Evolutionary conservation across 1,140 invertebrate genomes (phyloP), one percentile per base, ranked within the genome.

Genomic region (Anoplophora glabripennis): DNA sequence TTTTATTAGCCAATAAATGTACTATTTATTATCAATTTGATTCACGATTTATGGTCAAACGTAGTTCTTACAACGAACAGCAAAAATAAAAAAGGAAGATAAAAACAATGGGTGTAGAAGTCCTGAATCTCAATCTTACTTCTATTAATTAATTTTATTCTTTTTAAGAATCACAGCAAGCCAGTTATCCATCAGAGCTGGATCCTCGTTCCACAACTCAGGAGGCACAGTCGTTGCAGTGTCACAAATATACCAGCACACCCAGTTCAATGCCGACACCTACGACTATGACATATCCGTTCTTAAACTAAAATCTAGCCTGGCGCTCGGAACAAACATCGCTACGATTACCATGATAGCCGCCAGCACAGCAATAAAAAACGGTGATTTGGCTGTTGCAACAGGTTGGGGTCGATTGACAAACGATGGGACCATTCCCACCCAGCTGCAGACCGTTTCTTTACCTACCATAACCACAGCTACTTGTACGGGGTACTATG

Each of bases 261-360:
- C 14, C 28, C 8, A 53, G 4, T 59, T 53, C 35, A 42, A 59
- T 40, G 1, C 5, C 5, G 18, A 38, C 11, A 59, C 48, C 21
- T 44, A 45, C 33, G 57, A 59, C 33, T 59, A 59, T 35, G 57
- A 59, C 21, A 45, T 59, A 14, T 44, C 57, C 7, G 33, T 59
- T 7, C 36, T 57, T 5, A 51, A 41, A 36, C 42, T 59, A 15
- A 17, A 10, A 3, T 3, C 37, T 17, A 21, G 11, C 12, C 17
- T 57, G 36, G 28, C 15, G 1, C 11, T 28, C 21, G 21, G 21
- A 28, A 28, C 21, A 28, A 28, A 28, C 21, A 28, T 28, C 21
- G 21, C 21, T 28, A 28, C 5, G 5, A 28, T 28, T 5, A 5
- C 21, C 21, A 28, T 28, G 21, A 5, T 28, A 5, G 21, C 21